These are phyloP conservation scores for Drosophila obscura DNA, from an alignment of 1,140 invertebrate genomes.

Conservation along the genomic window DNA sequence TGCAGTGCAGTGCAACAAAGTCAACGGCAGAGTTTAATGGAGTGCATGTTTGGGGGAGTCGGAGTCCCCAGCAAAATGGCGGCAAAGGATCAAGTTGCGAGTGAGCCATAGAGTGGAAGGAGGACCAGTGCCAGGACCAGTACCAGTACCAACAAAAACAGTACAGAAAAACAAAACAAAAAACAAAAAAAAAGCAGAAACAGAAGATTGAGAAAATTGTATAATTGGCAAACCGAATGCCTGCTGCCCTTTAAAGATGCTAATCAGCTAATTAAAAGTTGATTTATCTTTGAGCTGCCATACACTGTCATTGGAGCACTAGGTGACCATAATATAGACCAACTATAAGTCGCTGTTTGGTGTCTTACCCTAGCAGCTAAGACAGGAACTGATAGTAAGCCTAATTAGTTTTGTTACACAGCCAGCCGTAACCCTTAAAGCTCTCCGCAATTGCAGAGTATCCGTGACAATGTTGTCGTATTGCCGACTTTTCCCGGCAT, in stretches of 20 bases:
- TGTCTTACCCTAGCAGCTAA: background rate
- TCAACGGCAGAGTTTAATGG: conserved; percentile 79
- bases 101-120: conserved; percentile 33
- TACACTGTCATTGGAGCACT: too few species aligned
- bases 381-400: background rate
- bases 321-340: too few species aligned
- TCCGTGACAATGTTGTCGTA: conserved; percentile 67
- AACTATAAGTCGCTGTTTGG: background rate
- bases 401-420: background rate
- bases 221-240: conserved; percentile 32
- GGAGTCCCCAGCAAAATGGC: conserved; percentile 70
- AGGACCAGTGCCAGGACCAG: conserved; percentile 11
- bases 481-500: conserved; percentile 62
- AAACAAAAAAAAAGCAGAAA: conserved; percentile 16
- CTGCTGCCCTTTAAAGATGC: conserved; percentile 9
- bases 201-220: conserved; percentile 34
- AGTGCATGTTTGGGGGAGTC: conserved; percentile 58
- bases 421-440: background rate
- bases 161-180: conserved; percentile 13
- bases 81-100: conserved; percentile 79
- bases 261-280: background rate
- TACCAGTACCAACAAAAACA: conserved; percentile 34
- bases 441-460: conserved; percentile 42
- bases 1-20: conserved; percentile 63
- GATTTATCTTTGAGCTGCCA: background rate